These are phyloP conservation scores for Oreochromis grahami DNA, from an alignment of 2,797 vertebrate species.

Conservation along the genomic window DNA sequence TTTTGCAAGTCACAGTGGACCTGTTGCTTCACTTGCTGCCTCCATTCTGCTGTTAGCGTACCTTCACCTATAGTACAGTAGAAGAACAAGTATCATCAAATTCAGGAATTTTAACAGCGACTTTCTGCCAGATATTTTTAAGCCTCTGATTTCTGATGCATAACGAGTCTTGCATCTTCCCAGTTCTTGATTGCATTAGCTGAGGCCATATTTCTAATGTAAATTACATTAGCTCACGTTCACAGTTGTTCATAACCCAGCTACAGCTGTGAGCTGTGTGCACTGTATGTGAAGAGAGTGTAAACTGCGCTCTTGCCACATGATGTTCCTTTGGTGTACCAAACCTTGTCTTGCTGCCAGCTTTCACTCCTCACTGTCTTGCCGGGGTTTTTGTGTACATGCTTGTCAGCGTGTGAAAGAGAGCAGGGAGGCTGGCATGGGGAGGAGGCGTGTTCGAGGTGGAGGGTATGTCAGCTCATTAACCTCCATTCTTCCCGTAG, in stretches of 20 bases:
- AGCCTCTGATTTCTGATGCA: neutral
- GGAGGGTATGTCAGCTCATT: conserved; percentile 73
- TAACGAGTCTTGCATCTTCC: neutral
- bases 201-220: neutral
- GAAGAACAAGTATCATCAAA: neutral
- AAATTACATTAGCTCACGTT: neutral
- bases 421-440: conserved; percentile 30
- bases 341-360: conserved; percentile 38
- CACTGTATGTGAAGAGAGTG: neutral
- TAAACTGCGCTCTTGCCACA: conserved; percentile 10
- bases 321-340: conserved; percentile 15
- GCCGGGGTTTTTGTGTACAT: conserved; percentile 30
- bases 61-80: neutral
- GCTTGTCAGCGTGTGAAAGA: conserved; percentile 50
- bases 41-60: neutral
- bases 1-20: neutral
- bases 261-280: neutral
- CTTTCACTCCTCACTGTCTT: conserved; percentile 4
- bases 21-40: neutral
- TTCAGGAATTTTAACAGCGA: neutral
- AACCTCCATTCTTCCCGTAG: conserved; percentile 65
- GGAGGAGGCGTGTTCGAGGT: conserved; percentile 55
- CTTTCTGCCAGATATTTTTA: neutral
- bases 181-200: neutral
- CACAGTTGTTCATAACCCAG: neutral